These are phyloP conservation scores for Laspeyria flexula DNA, from an alignment of 2,888 invertebrate genomes.

Conservation along the genomic window DNA sequence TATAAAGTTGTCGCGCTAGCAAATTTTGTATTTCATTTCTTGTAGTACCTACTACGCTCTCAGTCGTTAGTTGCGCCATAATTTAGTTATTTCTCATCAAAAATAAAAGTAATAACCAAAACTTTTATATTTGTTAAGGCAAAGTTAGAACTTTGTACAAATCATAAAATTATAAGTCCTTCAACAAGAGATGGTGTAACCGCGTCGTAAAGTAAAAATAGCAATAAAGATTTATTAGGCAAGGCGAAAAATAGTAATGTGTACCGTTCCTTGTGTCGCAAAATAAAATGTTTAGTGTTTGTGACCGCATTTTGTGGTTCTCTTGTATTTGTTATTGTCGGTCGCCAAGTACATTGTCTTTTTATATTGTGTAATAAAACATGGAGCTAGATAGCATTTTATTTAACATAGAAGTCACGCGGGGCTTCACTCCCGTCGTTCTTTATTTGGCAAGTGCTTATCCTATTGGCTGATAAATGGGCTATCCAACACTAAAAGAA, in stretches of 20 bases:
- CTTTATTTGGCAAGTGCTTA: too few relatives aligned
- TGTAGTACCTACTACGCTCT: not conserved
- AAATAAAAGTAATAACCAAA: not conserved
- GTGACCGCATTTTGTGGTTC: constrained; percentile 39
- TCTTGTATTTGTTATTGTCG: constrained; percentile 34
- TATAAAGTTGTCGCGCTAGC: not conserved
- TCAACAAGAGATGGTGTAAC: constrained; percentile 9
- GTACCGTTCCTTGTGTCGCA: constrained; percentile 12
- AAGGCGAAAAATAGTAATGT: constrained; percentile 19
- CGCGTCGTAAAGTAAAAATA: constrained; percentile 20
- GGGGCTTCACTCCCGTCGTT: too few relatives aligned
- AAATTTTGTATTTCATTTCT: constrained; percentile 3
- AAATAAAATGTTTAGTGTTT: constrained; percentile 31
- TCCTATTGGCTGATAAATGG: too few relatives aligned
- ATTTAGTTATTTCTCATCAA: not conserved
- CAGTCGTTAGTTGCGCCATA: not conserved
- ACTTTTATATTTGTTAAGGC: constrained; percentile 7
- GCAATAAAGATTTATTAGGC: constrained; percentile 31
- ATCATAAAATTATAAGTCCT: constrained; percentile 18
- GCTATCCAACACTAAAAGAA: too few relatives aligned
- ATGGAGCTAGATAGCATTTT: not conserved
- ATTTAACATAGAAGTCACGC: too few relatives aligned
- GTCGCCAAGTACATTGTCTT: constrained; percentile 6
- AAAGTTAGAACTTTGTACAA: constrained; percentile 10
- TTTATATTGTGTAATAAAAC: constrained; percentile 3